These are phyloP conservation scores for Drosophila yooni DNA, from an alignment of 2,888 invertebrate species.

Conservation along the genomic window DNA sequence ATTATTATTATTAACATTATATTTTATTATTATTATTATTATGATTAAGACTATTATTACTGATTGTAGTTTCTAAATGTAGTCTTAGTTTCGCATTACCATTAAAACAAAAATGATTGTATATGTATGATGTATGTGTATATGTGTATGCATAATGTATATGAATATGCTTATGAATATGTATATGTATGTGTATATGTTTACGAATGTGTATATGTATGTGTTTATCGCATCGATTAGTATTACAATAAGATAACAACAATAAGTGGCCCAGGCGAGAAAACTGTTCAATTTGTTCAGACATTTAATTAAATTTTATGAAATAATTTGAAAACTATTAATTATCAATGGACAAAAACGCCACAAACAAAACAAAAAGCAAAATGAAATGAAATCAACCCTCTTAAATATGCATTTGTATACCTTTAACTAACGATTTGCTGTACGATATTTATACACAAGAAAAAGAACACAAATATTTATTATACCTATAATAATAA, in stretches of 20 bases:
- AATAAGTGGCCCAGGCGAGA: constrained; percentile 1
- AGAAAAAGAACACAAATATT: constrained; percentile 22
- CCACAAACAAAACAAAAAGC: constrained; percentile 5
- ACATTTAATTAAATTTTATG: background rate
- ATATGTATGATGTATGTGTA: background rate
- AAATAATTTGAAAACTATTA: background rate
- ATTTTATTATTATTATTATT: constrained; percentile 28
- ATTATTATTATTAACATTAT: constrained; percentile 25
- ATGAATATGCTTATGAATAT: background rate
- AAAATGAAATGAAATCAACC: constrained; percentile 17
- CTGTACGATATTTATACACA: constrained; percentile 40
- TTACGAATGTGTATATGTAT: background rate
- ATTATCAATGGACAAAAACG: constrained; percentile 8
- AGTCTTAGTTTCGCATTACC: constrained; percentile 18
- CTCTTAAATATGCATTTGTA: constrained; percentile 54
- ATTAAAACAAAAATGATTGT: background rate
- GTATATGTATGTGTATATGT: background rate
- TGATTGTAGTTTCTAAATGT: constrained; percentile 41
- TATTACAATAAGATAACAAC: constrained; percentile 19
- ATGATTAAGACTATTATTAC: constrained; percentile 18
- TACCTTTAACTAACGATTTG: constrained; percentile 39
- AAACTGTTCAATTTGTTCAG: background rate
- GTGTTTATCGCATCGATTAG: constrained; percentile 12
- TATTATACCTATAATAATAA: constrained; percentile 28
- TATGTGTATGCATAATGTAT: background rate